Evolutionary conservation across 2,888 invertebrate genomes (phyloP).

Genomic region (Endomychus coccineus): DNA sequence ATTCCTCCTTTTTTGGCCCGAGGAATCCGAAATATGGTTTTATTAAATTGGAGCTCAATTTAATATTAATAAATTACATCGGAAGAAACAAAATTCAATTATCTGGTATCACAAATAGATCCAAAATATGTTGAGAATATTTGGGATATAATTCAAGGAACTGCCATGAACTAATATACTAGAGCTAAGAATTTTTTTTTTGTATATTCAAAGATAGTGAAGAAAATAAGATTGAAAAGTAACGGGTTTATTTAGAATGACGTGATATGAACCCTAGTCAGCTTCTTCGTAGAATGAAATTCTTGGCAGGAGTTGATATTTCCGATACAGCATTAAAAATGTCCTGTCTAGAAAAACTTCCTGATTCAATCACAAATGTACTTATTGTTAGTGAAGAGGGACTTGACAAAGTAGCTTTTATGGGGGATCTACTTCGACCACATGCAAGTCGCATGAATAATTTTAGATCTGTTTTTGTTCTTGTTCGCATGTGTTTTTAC

Average conservation of each 20-base stretch:
- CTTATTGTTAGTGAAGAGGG: constrained; percentile 18
- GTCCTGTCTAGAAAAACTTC: constrained; percentile 21
- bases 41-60: constrained; percentile 21
- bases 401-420: constrained; percentile 1
- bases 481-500: too few species aligned
- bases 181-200: constrained; percentile 19
- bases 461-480: too few species aligned
- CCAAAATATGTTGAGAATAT: constrained; percentile 20
- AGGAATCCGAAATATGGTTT: constrained; percentile 19
- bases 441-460: too few species aligned
- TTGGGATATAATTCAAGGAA: constrained; percentile 21
- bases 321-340: constrained; percentile 20
- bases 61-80: constrained; percentile 11
- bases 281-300: constrained; percentile 23
- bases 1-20: constrained; percentile 17
- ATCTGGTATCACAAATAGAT: constrained; percentile 24
- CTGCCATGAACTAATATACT: constrained; percentile 14
- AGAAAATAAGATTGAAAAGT: constrained; percentile 18
- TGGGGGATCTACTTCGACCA: too few species aligned
- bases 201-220: constrained; percentile 22
- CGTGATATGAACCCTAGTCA: constrained; percentile 25
- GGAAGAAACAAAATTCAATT: constrained; percentile 22
- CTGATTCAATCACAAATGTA: constrained; percentile 14
- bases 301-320: constrained; percentile 19
- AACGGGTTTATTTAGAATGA: constrained; percentile 19